These are phyloP conservation scores for Pipistrellus kuhlii DNA, from an alignment of 2,797 vertebrate species.

Conservation along the genomic window DNA sequence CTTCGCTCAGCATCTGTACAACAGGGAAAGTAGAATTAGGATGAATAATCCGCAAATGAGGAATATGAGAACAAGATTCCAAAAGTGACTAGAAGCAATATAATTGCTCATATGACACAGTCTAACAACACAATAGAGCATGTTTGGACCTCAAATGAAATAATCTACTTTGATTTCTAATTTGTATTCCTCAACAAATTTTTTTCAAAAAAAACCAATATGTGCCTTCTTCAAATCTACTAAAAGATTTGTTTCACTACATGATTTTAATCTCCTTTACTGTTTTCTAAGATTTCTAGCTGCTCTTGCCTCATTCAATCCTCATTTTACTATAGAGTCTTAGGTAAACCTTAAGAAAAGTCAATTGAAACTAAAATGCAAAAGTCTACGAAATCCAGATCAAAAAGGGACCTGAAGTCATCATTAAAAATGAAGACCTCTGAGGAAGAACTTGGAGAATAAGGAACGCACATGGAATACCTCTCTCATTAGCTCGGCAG, in stretches of 20 bases:
- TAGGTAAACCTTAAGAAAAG: neutral
- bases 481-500: neutral
- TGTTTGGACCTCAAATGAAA: neutral
- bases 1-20: neutral
- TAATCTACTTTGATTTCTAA: neutral
- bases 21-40: neutral
- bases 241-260: neutral
- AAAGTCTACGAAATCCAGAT: conserved; percentile 40
- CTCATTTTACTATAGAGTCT: neutral
- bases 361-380: neutral
- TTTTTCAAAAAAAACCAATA: neutral
- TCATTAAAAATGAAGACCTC: neutral
- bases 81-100: neutral
- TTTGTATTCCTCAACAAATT: neutral
- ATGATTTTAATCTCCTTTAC: conserved; percentile 16
- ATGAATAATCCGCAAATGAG: neutral
- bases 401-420: neutral
- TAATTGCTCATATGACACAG: neutral
- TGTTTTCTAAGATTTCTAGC: neutral
- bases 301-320: neutral
- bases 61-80: neutral
- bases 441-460: neutral
- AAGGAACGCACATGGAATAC: neutral
- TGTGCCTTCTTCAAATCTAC: neutral
- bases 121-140: neutral